phyloP scores from a whole-genome alignment of 2,113 vertebrate species.

The Suncus etruscus region DNA sequence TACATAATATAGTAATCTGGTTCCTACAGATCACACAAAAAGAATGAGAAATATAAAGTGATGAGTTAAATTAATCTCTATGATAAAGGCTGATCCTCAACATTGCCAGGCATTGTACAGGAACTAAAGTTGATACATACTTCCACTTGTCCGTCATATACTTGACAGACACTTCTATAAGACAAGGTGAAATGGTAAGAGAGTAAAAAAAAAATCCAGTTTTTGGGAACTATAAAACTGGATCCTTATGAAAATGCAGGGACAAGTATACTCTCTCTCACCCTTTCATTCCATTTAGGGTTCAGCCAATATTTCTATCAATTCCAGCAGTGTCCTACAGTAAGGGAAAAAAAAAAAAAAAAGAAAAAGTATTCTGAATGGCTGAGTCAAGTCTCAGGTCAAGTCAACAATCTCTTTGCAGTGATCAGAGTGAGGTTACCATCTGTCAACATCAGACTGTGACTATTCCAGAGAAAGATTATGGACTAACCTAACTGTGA shows the following conservation, averaged over 20 bases:
- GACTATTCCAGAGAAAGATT: slow-evolving; percentile 34
- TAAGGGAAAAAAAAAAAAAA: neutral
- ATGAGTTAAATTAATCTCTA: slow-evolving; percentile 46
- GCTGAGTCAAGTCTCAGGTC: neutral
- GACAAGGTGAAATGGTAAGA: slow-evolving; percentile 50
- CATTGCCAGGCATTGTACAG: slow-evolving; percentile 7
- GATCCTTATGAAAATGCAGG: slow-evolving; percentile 12
- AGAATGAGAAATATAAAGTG: slow-evolving; percentile 20
- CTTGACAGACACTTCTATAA: slow-evolving; percentile 17
- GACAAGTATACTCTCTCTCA: slow-evolving; percentile 10
- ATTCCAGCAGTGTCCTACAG: neutral
- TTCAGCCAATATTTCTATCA: slow-evolving; percentile 5
- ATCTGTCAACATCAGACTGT: slow-evolving; percentile 23
- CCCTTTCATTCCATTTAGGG: neutral
- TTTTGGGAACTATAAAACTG: slow-evolving; percentile 33
- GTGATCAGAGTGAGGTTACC: neutral
- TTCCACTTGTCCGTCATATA: slow-evolving; percentile 50
- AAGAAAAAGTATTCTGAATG: neutral
- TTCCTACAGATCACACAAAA: slow-evolving; percentile 58
- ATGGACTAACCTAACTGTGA: slow-evolving; percentile 46
- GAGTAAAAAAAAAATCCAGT: neutral
- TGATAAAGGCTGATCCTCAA: slow-evolving; percentile 30
- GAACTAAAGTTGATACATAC: slow-evolving; percentile 26
- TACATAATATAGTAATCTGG: neutral
- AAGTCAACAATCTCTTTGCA: neutral